Evolutionary conservation across 2,113 vertebrate genomes (phyloP), one percentile per base, ranked within the genome.

Genomic region (Platichthys flesus): DNA sequence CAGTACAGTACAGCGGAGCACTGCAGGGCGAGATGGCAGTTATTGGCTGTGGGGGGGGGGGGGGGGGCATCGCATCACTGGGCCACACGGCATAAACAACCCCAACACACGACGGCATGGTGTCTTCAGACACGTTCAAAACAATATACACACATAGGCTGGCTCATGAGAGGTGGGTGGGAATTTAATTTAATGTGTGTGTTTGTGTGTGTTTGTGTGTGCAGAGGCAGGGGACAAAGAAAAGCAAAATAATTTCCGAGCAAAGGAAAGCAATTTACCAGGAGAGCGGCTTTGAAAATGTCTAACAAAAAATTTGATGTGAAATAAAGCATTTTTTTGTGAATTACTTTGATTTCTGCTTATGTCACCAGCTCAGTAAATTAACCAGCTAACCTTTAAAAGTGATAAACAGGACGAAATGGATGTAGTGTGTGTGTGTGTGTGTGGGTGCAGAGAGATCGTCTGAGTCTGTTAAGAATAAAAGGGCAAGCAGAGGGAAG

Each of bases 1-100:
- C 62, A 71, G 74, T 18, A 37, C 59, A 66, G 61, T 26, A 42
- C 9, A 42, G 10, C 40, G 56, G 63, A 61, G 71, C 82, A 67
- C 78, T 78, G 71, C 18, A 71, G 85, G 67, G 82, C 66, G 79
- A 80, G 86, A 79, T 91, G 90, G 88, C 91, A 94, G 93, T 90
- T 88, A 88, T 67, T 86, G 85, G 89, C 91, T 90, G 78, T 16
- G 47, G 16, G 47, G 23, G 23, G 47, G 45, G 23, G 23, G 47
- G 45, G 47, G 75, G 78, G 85, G 64, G 67, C 73, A 65, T 73
- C 63, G 76, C 64, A 69, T 87, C 74, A 86, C 81, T 74, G 77
- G 61, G 73, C 60, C 84, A 86, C 83, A 72, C 37, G 68, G 63
- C 81, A 85, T 72, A 65, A 85, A 86, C 78, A 87, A 84, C 72